Percentiles rank a stretch among this genome's conserved stretches.
Conservation (phyloP, 2,797 vertebrate species). For the Coccyzus lansbergi region DNA sequence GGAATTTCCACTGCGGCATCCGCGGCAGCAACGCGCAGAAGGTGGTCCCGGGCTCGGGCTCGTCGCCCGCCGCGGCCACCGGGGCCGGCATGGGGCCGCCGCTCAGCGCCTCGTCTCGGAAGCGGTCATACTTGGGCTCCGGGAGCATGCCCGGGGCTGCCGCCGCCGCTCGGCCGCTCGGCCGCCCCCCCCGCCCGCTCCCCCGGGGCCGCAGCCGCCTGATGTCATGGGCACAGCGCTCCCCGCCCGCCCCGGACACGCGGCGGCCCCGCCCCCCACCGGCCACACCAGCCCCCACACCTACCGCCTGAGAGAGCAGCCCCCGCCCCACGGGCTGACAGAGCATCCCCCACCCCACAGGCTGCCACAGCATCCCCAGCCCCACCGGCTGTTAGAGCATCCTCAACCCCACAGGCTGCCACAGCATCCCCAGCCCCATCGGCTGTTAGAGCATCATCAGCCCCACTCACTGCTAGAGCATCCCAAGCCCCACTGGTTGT, state of each 20-base stretch:
- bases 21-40: conserved; percentile 94
- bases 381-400: neutral
- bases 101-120: conserved; percentile 89
- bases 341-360: neutral
- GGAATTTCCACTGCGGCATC: conserved; percentile 96
- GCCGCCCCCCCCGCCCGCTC: conserved; percentile 63
- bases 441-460: neutral
- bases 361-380: too few relatives aligned
- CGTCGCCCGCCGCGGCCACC: conserved; percentile 80
- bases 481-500: neutral
- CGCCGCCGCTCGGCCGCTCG: conserved; percentile 46
- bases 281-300: too few relatives aligned
- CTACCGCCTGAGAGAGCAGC: neutral
- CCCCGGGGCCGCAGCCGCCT: conserved; percentile 75
- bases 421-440: neutral
- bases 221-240: conserved; percentile 84
- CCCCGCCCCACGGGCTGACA: neutral
- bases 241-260: neutral
- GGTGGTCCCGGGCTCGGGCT: conserved; percentile 90
- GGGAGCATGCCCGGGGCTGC: conserved; percentile 87
- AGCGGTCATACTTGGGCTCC: conserved; percentile 92
- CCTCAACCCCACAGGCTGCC: too few relatives aligned
- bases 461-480: too few relatives aligned
- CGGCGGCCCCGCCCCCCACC: too few relatives aligned
- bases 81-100: conserved; percentile 67